Evolutionary conservation across 2,888 invertebrate genomes (phyloP).

Genomic region (Drosophila testacea): DNA sequence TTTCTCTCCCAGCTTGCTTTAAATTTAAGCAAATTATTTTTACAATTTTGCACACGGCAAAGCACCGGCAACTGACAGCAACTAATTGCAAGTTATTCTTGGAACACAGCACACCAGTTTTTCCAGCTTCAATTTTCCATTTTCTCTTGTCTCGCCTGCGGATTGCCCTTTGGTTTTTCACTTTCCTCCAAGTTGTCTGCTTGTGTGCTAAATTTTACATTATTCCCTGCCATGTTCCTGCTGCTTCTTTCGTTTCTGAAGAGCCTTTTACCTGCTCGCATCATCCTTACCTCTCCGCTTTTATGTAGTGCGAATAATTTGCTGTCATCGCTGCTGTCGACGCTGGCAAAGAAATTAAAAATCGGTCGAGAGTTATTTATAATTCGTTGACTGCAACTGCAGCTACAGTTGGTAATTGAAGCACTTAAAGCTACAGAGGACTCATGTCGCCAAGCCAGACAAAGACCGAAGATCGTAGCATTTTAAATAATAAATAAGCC

Average conservation of each 20-base stretch:
- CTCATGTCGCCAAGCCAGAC: conserved; percentile 17
- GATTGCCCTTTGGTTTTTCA: conserved; percentile 32
- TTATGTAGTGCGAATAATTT: conserved; percentile 57
- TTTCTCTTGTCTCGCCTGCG: conserved; percentile 16
- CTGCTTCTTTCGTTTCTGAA: conserved; percentile 14
- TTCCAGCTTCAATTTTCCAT: conserved; percentile 15
- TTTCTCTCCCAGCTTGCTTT: conserved; percentile 16
- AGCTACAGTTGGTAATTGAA: conserved; percentile 22
- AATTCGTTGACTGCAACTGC: conserved; percentile 16
- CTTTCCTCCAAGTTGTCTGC: conserved; percentile 23
- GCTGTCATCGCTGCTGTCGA: conserved; percentile 61
- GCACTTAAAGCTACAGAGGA: conserved; percentile 25
- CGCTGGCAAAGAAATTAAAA: conserved; percentile 57
- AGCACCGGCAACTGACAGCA: conserved; percentile 54
- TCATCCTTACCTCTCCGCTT: background rate
- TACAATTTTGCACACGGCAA: conserved; percentile 36
- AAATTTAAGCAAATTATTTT: conserved; percentile 55
- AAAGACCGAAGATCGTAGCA: conserved; percentile 27
- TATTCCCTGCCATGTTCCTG: conserved; percentile 37
- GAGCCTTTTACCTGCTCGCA: conserved; percentile 30
- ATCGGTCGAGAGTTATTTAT: conserved; percentile 49
- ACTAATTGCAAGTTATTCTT: conserved; percentile 72
- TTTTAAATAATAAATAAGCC: conserved; percentile 48
- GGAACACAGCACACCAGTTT: conserved; percentile 6
- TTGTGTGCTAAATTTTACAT: conserved; percentile 41